phyloP scores from a whole-genome alignment of 2,113 vertebrate genomes.

The Callochromis pleurospilus region DNA sequence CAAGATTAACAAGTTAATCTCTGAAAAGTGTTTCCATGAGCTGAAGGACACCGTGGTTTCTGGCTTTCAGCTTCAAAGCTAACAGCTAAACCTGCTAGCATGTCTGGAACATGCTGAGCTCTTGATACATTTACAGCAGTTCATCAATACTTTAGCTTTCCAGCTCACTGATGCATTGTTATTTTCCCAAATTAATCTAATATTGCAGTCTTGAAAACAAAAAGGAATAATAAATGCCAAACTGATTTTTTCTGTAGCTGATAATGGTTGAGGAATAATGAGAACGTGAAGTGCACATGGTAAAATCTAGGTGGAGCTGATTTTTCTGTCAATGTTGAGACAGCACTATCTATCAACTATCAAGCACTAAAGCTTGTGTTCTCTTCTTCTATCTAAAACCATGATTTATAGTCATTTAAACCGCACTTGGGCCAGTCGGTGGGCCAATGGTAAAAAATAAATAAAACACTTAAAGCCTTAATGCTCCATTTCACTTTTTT shows the following conservation, averaged over 20 bases:
- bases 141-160: neutral
- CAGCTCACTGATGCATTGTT: neutral
- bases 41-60: neutral
- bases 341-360: neutral
- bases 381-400: neutral
- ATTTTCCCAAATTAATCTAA: neutral
- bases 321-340: neutral
- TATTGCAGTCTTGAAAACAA: neutral
- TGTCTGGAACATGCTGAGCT: neutral
- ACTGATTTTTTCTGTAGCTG: neutral
- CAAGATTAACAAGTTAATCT: neutral
- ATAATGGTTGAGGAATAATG: neutral
- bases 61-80: neutral
- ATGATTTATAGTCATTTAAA: neutral
- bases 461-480: neutral
- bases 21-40: neutral
- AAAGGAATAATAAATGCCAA: neutral
- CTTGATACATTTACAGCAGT: neutral
- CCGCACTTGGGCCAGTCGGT: neutral
- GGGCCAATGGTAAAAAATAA: neutral
- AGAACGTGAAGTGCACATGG: neutral
- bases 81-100: neutral
- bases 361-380: neutral
- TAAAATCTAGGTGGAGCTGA: neutral
- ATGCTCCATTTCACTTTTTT: neutral